A percentile compares a stretch with the other conserved stretches of the same genome.
phyloP scores from a whole-genome alignment of 2,113 vertebrate genomes.

The Naja naja region DNA sequence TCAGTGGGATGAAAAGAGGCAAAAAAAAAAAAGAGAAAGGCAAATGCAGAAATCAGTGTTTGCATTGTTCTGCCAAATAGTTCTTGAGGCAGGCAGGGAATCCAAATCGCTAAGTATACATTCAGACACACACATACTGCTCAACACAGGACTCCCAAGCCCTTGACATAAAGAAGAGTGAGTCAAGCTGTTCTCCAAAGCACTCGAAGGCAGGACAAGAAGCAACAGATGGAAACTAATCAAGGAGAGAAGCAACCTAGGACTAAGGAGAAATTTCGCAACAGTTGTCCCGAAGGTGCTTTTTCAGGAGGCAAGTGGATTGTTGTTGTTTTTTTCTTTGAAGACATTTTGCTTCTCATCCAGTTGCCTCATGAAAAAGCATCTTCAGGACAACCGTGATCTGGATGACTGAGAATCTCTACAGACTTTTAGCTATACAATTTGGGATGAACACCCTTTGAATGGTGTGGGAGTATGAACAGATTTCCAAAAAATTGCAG shows the following conservation, averaged over 20 bases:
- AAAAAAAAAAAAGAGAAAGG: neutral
- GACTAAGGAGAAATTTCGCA: neutral
- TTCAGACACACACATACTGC: neutral
- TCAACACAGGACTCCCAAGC: neutral
- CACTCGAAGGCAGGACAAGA: neutral
- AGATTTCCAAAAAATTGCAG: too few species aligned
- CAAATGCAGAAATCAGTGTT: neutral
- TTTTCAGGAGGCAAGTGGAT: too few species aligned
- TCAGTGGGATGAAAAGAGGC: neutral
- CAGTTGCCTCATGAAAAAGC: too few species aligned
- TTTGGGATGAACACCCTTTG: too few species aligned
- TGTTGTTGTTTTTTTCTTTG: too few species aligned
- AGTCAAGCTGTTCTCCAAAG: neutral
- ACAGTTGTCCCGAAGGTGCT: too few species aligned
- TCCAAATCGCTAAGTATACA: neutral
- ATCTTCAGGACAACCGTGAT: too few species aligned
- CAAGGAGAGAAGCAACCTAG: neutral
- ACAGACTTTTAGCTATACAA: too few species aligned
- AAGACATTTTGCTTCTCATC: too few species aligned
- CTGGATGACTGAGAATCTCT: too few species aligned
- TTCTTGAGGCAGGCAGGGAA: neutral
- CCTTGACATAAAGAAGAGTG: neutral
- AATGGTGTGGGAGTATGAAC: too few species aligned
- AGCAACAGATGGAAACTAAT: neutral
- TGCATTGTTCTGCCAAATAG: slow-evolving; percentile 2